Evolutionary conservation across 2,888 invertebrate species (phyloP), one percentile per base, ranked within the genome.

Genomic region (Trisateles emortualis): DNA sequence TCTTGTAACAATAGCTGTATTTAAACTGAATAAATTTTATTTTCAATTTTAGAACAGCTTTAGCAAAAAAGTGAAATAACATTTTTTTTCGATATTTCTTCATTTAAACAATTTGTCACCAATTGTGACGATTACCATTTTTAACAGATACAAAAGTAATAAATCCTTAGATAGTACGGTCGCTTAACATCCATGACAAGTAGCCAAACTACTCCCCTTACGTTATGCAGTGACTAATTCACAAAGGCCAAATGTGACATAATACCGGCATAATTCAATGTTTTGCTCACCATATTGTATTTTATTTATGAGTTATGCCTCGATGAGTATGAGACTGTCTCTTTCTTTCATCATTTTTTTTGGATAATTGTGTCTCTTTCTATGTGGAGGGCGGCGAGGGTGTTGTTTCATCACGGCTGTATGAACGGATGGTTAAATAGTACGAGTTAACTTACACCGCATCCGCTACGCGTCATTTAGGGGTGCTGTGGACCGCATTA

Each of bases 201-300:
- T 80, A 83, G 70, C 81, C 84, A 82, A 87, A 85, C 78, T 81
- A 70, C 53, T 83, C 90, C 90, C 90, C 88, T 73, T 71, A 74
- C 77, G 84, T 81, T 80, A 81, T 78, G 68, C 72, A 72, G 57
- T 81, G 85, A 90, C 90, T 88, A 91, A 91, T 92, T 91, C 85
- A 90, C 91, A 92, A 92, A 92, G 91, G 90, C 91, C 92, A 92
- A 92, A 92, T 92, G 92, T 92, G 92, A 92, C 92, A 91, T 92
- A 92, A 92, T 92, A 91, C 90, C 89, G 71, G 87, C 90, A 92
- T 92, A 92, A 92, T 92, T 91, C 92, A 92, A 92, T 93, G 92
- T 93, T 93, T 92, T 93, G 93, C 92, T 92, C 93, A 93, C 93
- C 93, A 93, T 93, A 93, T 93, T 93, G 92, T 92, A 90, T 89